A percentile compares a stretch with the other conserved stretches of the same genome.
phyloP scores from a whole-genome alignment of 2,888 invertebrate species.

The Alitta virens region DNA sequence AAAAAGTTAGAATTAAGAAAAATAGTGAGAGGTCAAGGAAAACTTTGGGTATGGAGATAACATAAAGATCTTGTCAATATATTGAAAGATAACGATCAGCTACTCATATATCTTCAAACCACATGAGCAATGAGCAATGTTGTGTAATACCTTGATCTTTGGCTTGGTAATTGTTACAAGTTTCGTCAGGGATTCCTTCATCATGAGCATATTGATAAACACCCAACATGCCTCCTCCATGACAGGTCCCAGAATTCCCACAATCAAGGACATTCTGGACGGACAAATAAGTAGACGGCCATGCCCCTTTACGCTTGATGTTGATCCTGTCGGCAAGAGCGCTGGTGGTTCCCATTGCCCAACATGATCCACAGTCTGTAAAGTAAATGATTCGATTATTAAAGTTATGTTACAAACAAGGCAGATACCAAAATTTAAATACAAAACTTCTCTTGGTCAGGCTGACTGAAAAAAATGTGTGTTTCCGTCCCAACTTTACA shows the following conservation, averaged over 20 bases:
- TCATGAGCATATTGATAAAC: constrained; percentile 59
- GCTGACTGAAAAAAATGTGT: too few species aligned
- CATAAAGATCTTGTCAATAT: neutral
- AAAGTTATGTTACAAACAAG: too few species aligned
- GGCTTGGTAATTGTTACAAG: constrained; percentile 62
- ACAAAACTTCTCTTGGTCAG: too few species aligned
- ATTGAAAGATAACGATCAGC: neutral
- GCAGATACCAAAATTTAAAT: too few species aligned
- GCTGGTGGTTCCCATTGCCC: constrained; percentile 60
- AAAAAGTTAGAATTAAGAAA: too few species aligned
- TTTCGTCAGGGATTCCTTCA: constrained; percentile 59
- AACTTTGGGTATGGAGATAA: too few species aligned
- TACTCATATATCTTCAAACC: too few species aligned
- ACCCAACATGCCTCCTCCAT: constrained; percentile 48
- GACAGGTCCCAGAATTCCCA: constrained; percentile 57
- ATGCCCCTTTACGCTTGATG: constrained; percentile 57
- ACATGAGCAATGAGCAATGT: too few species aligned
- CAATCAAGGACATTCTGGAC: constrained; percentile 60
- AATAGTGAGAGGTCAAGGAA: too few species aligned
- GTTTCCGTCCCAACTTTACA: too few species aligned
- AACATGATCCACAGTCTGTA: constrained; percentile 60
- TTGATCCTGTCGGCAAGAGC: constrained; percentile 60
- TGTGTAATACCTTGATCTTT: constrained; percentile 53
- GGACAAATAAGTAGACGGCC: constrained; percentile 59
- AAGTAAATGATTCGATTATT: too few species aligned